phyloP scores from a whole-genome alignment of 2,113 vertebrate species.

The Hirundichthys speculiger region DNA sequence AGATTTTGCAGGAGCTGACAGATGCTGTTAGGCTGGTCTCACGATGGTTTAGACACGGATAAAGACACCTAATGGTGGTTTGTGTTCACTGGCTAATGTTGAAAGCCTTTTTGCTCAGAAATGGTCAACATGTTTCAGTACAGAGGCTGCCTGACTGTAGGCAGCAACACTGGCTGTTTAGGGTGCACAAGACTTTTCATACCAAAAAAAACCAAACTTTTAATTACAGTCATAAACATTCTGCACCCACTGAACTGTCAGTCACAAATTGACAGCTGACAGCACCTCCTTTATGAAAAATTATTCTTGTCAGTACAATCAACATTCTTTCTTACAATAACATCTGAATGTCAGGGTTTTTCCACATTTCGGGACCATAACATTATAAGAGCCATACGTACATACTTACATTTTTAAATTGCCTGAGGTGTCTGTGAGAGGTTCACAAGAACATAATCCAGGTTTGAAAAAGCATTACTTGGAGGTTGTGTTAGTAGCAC shows the following conservation, averaged over 20 bases:
- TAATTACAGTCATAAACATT: neutral
- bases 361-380: too few species aligned
- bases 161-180: slow-evolving; percentile 1
- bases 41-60: slow-evolving; percentile 69
- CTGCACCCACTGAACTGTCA: neutral
- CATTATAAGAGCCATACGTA: too few species aligned
- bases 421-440: too few species aligned
- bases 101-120: slow-evolving; percentile 63
- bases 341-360: too few species aligned
- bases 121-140: slow-evolving; percentile 50
- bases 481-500: too few species aligned
- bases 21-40: slow-evolving; percentile 71
- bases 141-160: neutral
- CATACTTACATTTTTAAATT: too few species aligned
- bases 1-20: slow-evolving; percentile 63
- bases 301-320: too few species aligned
- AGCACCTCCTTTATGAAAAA: neutral
- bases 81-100: slow-evolving; percentile 49
- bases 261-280: neutral
- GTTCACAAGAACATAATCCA: too few species aligned
- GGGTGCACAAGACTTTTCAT: neutral
- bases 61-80: slow-evolving; percentile 69
- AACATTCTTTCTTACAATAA: too few species aligned
- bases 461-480: too few species aligned
- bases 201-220: neutral